Evolutionary conservation across 1,140 invertebrate genomes (phyloP).

Genomic region (Tetragonula clypearis): DNA sequence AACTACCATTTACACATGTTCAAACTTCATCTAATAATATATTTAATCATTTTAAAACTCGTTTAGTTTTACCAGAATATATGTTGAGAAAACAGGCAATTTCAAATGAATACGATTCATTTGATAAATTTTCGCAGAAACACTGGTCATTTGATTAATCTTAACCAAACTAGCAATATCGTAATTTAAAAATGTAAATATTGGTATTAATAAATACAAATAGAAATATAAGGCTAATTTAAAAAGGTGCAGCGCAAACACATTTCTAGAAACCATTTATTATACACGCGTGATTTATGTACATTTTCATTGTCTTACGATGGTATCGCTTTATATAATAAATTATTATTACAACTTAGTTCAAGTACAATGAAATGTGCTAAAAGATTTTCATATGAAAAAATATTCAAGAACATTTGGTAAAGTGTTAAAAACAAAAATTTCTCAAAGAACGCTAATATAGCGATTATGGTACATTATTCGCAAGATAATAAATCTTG

Average conservation of each 20-base stretch:
- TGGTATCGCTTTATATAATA: neutral
- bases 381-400: neutral
- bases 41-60: neutral
- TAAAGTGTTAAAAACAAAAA: neutral
- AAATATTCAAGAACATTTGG: neutral
- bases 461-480: neutral
- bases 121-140: neutral
- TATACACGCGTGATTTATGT: slow-evolving; percentile 12
- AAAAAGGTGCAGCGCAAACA: neutral
- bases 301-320: slow-evolving; percentile 19
- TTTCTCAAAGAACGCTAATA: neutral
- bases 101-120: neutral
- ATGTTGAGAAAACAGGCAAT: slow-evolving; percentile 2
- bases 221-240: no score
- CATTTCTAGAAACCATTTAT: slow-evolving; percentile 17
- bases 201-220: no score
- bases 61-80: slow-evolving; percentile 37
- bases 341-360: neutral
- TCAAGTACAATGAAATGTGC: neutral
- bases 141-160: slow-evolving; percentile 10
- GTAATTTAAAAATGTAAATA: neutral
- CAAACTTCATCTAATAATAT: neutral
- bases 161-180: neutral
- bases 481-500: neutral
- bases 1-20: neutral